Conservation (phyloP, 2,113 vertebrate genomes). For the Cyanoderma ruficeps region DNA sequence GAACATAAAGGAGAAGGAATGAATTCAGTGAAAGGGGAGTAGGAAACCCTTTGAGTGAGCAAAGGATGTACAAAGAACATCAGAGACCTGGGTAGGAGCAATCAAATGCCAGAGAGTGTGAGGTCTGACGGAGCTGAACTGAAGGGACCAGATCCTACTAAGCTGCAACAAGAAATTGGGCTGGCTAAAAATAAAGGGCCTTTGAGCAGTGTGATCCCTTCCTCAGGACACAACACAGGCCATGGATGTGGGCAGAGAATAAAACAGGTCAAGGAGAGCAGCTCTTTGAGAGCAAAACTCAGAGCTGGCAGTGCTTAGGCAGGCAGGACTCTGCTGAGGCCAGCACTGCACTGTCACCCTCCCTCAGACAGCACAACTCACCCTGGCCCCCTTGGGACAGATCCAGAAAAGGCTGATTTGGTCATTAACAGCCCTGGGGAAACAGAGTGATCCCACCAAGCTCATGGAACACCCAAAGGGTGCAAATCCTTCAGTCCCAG, state of each 20-base stretch:
- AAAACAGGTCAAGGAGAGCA: constrained; percentile 4
- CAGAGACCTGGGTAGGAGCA: not conserved
- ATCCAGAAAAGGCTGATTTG: not conserved
- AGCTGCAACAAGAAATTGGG: not conserved
- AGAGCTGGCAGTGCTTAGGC: not conserved
- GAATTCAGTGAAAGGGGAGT: not conserved
- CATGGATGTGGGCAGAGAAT: not conserved
- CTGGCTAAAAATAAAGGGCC: constrained; percentile 60
- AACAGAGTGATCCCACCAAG: rapidly evolving
- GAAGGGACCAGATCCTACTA: not conserved
- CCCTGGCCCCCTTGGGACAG: not conserved
- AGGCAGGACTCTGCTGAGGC: not conserved
- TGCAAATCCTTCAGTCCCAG: not conserved
- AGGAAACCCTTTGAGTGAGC: not conserved
- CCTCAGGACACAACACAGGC: not conserved
- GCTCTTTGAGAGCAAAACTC: not conserved
- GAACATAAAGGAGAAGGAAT: not conserved
- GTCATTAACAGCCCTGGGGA: too few species aligned
- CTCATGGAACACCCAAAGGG: not conserved
- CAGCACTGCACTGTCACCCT: not conserved
- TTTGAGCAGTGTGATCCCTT: not conserved
- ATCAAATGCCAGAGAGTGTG: not conserved
- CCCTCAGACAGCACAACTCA: not conserved
- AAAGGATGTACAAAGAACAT: not conserved
- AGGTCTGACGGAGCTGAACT: not conserved